Conservation (phyloP, 2,888 invertebrate species). For the Abrostola triplasia region DNA sequence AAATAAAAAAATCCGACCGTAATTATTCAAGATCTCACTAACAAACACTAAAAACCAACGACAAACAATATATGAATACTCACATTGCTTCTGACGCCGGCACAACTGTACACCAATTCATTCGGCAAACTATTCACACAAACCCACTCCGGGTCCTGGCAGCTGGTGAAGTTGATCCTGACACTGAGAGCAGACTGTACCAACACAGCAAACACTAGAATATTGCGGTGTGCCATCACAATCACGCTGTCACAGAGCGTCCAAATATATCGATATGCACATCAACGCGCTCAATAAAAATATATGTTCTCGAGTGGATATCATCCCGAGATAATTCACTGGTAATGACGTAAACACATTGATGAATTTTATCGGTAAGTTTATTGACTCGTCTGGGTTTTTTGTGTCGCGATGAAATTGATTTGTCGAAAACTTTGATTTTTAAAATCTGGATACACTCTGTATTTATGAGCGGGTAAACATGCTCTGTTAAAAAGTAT, state of each 20-base stretch:
- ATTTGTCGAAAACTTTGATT: not conserved
- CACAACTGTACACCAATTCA: constrained; percentile 78
- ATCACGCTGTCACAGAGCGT: constrained; percentile 48
- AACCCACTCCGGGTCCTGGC: constrained; percentile 80
- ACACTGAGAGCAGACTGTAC: constrained; percentile 62
- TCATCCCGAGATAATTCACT: constrained; percentile 74
- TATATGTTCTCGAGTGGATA: constrained; percentile 68
- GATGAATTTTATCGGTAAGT: constrained; percentile 68
- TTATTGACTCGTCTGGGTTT: constrained; percentile 56
- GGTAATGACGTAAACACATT: constrained; percentile 65
- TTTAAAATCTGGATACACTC: too few relatives aligned
- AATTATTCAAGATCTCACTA: not conserved
- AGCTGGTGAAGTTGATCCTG: constrained; percentile 80
- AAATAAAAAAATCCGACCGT: too few relatives aligned
- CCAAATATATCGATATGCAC: constrained; percentile 44
- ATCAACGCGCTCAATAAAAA: constrained; percentile 68
- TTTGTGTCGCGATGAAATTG: constrained; percentile 6
- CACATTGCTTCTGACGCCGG: constrained; percentile 69
- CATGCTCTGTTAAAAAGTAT: too few relatives aligned
- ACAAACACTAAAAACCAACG: not conserved
- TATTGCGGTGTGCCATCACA: constrained; percentile 61
- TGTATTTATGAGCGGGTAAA: too few relatives aligned
- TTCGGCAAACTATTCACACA: constrained; percentile 75
- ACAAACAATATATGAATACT: constrained; percentile 61
- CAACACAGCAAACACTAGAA: constrained; percentile 51